Base-by-base conservation (phyloP, 1,140 invertebrate species). In the Cotesia chilonis region DNA sequence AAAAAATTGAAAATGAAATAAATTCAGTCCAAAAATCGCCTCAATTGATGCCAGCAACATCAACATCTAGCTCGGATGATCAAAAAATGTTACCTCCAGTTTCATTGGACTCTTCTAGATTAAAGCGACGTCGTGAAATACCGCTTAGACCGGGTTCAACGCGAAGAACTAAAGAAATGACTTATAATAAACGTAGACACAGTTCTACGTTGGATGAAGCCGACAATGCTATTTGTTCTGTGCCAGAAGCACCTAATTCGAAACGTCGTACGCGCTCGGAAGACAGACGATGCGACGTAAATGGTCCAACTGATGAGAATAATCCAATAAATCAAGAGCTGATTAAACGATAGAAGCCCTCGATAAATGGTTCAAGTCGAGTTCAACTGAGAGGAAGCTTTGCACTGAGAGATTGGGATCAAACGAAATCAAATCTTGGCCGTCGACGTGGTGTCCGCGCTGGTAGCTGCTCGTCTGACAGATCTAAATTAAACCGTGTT, bases 191-290 rank as follows among this genome's bases (percentile, higher is more conserved):
- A 74, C 74, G 81, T 5, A 78, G 78, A 61, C 79, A 83, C 12
- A 83, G 79, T 72, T 73, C 82, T 37, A 79, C 80, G 41, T 72
- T 79, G 2, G 77, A 81, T 52, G 55, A 59, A 6, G 71, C 70
- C 4, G 77, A 79, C 6, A 71, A 75, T 9, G 7, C 54, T 6
- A 28, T 59, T 4, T 71, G 66, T 41, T 41, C 37, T 38, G 64
- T 35, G 37, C 9, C 3, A 14, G 76, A 76, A 7, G 84, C 86
- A 20, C 70, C 79, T 0, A 80, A 75, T 7, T 51, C 75, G 0
- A 86, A 85, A 54, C 78, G 83, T 14, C 77, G 82, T 36, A 87
- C 86, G 0, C 78, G 85, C 1, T 87, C 85, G 0, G 85, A 87
- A 28, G 84, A 84, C 61, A 72, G 79, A n/a, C 68, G 68, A 0